phyloP scores from a whole-genome alignment of 2,888 invertebrate genomes.

The Parelbella ahira region DNA sequence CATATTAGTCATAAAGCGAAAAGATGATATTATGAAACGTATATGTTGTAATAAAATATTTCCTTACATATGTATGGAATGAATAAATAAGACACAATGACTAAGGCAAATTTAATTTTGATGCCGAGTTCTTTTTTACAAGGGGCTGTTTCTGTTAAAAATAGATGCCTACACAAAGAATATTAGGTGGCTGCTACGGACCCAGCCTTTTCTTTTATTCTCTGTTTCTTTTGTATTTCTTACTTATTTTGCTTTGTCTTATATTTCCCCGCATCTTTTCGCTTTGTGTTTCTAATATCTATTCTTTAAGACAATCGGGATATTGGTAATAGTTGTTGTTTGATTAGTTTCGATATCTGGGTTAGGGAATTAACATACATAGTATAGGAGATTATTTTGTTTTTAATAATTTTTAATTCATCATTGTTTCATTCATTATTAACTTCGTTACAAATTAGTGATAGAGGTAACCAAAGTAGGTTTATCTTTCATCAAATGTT shows the following conservation, averaged over 20 bases:
- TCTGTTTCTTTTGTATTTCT: constrained; percentile 19
- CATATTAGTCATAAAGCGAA: too few relatives aligned
- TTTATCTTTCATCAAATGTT: too few relatives aligned
- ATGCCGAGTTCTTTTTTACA: constrained; percentile 4
- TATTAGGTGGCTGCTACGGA: constrained; percentile 16
- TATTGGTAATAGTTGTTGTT: constrained; percentile 5
- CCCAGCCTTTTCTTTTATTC: constrained; percentile 13
- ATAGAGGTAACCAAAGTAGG: too few relatives aligned
- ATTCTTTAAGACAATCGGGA: constrained; percentile 7
- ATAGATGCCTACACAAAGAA: constrained; percentile 20
- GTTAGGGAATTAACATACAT: too few relatives aligned
- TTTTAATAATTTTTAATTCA: too few relatives aligned
- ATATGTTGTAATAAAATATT: too few relatives aligned
- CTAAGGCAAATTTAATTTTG: constrained; percentile 11
- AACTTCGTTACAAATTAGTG: too few relatives aligned
- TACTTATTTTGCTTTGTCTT: constrained; percentile 19
- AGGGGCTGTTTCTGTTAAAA: constrained; percentile 18
- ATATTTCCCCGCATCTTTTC: constrained; percentile 10
- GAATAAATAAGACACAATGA: constrained; percentile 1
- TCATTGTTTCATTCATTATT: too few relatives aligned
- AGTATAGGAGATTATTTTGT: not conserved
- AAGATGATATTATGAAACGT: too few relatives aligned
- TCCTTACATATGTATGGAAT: too few relatives aligned
- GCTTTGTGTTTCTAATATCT: constrained; percentile 19
- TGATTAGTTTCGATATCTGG: constrained; percentile 3